Evolutionary conservation across 2,888 invertebrate genomes (phyloP), one percentile per base, ranked within the genome.

Genomic region (Caenorhabditis sulstoni): DNA sequence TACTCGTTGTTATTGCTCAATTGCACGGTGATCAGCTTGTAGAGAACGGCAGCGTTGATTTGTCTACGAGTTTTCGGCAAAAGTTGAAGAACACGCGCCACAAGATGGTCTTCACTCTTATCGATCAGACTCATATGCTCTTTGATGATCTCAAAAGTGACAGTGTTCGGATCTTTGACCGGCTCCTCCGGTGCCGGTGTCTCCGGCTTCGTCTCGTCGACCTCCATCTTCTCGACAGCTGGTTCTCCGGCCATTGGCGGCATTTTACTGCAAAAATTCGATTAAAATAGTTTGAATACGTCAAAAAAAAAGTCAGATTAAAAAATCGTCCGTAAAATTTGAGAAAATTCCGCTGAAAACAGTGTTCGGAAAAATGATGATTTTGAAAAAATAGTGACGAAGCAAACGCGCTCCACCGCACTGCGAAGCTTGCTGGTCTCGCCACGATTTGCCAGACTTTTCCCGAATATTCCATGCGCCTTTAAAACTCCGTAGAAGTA

Each of bases 11-110:
- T 55, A n/a, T n/a, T 12, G 20, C 53, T 67, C 35, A 44, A 11
- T 55, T 66, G 80, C 0, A 47, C 7, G 0, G 76, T 14, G 12
- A 81, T 11, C 12, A 79, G 45, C 11, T 71, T 57, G 55, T 78
- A 58, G 14, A 83, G 71, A 22, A 82, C 77, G 22, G 74, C 78
- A 23, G 77, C 59, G 71, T 82, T 86, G 53, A 89, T 57, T 16
- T 79, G 74, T 74, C 86, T 89, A 12, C 89, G 81, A 29, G 87
- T 87, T 58, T 86, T 85, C 47, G 81, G 80, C 59, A 89, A 66
- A 35, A 83, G 68, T 74, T 88, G 88, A 16, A 89, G 65, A 16
- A 87, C 84, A 7, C 89, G 82, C 1, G 83, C 85, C 49, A 86
- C 79, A 49, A 85, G 62, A 58, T 88, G 86, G 11, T 70, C 58